Base-by-base conservation (phyloP, 2,113 vertebrate species). In the Antigone vipio region DNA sequence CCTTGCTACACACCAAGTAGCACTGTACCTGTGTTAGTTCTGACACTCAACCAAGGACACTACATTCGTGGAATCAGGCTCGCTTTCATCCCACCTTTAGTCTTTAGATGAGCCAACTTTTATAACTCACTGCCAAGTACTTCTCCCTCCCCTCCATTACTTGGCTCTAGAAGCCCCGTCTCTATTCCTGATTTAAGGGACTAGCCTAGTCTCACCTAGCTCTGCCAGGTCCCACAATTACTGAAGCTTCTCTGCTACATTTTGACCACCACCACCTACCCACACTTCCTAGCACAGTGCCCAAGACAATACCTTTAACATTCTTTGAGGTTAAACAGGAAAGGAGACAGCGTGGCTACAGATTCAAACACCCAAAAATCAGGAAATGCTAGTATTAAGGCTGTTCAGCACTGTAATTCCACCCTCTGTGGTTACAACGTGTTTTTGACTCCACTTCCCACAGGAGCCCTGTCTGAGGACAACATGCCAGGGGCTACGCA, bases 171-270 rank as follows among this genome's bases (percentile, higher is more conserved):
- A n/a, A 67, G 47, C 44, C 18, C 34, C 34, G 50, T 2, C 42
- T 3, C 42, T 3, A 2, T 3, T n/a, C 50, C 50, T 26, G 9
- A 0, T 2, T 17, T 21, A 1, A 66, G 49, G 64, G 16, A 21
- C 27, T 35, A 38, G n/a, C 26, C 53, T 16, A 35, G 63, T 11
- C 59, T 29, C 68, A 45, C 56, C 63, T 34, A 21, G 52, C 55
- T 50, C 87, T 62, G 80, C 55, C 84, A 75, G 74, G 52, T 2
- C 47, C 55, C 42, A 66, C 68, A 24, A 6, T 6, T 12, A 4
- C 49, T 38, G 3, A 34, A 20, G 27, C 26, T 72, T 45, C 68
- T 77, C 60, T 8, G 7, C 17, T 2, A 4, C 50, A 21, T 38
- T 60, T 38, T 42, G 12, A 23, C 27, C 47, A 45, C 7, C 78